Evolutionary conservation across 2,888 invertebrate species (phyloP), one percentile per base, ranked within the genome.

Genomic region (Lepidonotus clava): DNA sequence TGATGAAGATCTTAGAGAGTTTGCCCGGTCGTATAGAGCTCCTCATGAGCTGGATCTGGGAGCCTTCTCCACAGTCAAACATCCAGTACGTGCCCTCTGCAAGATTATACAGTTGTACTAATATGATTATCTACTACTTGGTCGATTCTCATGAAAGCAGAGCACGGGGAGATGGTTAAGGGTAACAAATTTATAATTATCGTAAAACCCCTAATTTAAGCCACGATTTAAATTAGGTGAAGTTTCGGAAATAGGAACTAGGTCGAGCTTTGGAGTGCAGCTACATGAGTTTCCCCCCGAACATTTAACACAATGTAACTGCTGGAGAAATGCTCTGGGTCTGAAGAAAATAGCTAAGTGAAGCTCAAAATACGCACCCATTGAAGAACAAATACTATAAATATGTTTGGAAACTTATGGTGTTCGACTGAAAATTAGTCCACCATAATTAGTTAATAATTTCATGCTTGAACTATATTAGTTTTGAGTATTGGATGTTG

Each of bases 51-150:
- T 95, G 95, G 46, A 93, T 91, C 90, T 95, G 95, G 11, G 95
- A 93, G 21, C 94, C 94, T 91, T 95, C 95, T 41, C 95, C 95
- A 91, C 94, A 95, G 88, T 95, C 95, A 92, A 95, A 94, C 87
- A 95, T 88, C 94, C 94, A 95, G 8, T 93, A 91, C 51, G 90
- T 90, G 34, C 93, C 94, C 90, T 93, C 94, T 94, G 88, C 51
- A 77, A 80, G 24, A 41, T 32, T 71, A 32, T 51, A 11, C n/a
- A 41, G 28, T 36, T 28, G 24, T n/a, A n/a, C n/a, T n/a, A n/a
- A n/a, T n/a, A n/a, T n/a, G n/a, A n/a, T n/a, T 46, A 18, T 11
- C 18, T 46, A 46, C 18, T 46, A 11, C 46, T 46, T 46, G 8
- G 18, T 46, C 6, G 6, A 46, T 46, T 46, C 46, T 46, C 6